A percentile compares a stretch with the other conserved stretches of the same genome.
These are phyloP conservation scores for Tenebrosternarchus preto DNA, from an alignment of 2,113 vertebrate genomes.

Conservation along the genomic window DNA sequence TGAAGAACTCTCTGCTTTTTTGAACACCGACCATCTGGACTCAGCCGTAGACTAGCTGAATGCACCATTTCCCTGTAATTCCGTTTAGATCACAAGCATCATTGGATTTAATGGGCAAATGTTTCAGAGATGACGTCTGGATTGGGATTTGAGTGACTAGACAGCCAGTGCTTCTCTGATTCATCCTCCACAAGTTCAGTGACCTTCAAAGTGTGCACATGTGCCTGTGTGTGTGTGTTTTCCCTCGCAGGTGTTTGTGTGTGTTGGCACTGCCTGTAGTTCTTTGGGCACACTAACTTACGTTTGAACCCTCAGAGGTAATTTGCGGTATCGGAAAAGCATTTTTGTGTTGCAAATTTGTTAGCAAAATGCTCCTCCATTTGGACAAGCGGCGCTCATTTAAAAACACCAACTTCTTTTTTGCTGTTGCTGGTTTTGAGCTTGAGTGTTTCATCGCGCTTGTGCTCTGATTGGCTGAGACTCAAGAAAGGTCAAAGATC, in stretches of 20 bases:
- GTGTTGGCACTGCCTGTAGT: constrained; percentile 53
- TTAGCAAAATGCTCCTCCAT: constrained; percentile 23
- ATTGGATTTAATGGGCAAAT: constrained; percentile 78
- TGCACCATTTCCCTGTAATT: constrained; percentile 76
- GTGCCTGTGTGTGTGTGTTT: constrained; percentile 51
- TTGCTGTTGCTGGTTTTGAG: not conserved
- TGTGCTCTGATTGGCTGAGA: constrained; percentile 1
- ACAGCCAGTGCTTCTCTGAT: constrained; percentile 69
- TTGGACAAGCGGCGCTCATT: not conserved
- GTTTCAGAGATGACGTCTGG: constrained; percentile 67
- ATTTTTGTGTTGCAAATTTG: constrained; percentile 37
- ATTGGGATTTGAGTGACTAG: constrained; percentile 67
- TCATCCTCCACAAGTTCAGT: constrained; percentile 71
- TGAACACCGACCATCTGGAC: constrained; percentile 73
- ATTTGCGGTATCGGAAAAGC: constrained; percentile 30
- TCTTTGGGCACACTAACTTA: constrained; percentile 56
- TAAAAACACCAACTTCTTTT: not conserved
- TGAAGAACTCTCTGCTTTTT: constrained; percentile 61
- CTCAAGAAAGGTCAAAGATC: constrained; percentile 43
- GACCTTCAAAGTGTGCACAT: constrained; percentile 69
- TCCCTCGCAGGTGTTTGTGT: constrained; percentile 66
- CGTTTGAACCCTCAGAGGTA: constrained; percentile 58
- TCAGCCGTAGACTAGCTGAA: constrained; percentile 63
- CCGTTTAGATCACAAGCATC: constrained; percentile 76
- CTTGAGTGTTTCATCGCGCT: not conserved